Evolutionary conservation across 2,113 vertebrate species (phyloP).

Genomic region (Dipodomys merriami): DNA sequence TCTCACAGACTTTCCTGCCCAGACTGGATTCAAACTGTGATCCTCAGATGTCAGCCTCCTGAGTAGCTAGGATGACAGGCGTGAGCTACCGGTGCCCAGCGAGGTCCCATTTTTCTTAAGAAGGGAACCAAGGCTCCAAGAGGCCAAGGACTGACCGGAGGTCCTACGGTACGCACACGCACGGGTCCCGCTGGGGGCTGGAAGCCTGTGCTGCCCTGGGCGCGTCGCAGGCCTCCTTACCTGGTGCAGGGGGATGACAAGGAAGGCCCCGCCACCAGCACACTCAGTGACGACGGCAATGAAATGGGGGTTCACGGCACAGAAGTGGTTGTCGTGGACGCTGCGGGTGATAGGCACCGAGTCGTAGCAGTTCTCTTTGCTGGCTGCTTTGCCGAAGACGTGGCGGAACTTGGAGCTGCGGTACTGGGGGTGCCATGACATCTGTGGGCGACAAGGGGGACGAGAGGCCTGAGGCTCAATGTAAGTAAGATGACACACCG

Average conservation of each 20-base stretch:
- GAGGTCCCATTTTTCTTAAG: neutral
- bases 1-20: no score
- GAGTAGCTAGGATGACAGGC: no score
- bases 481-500: neutral
- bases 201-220: neutral
- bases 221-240: slow-evolving; percentile 82
- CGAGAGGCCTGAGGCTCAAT: neutral
- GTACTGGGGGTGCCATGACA: slow-evolving; percentile 93
- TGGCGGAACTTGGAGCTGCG: slow-evolving; percentile 94
- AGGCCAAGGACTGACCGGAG: neutral
- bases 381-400: slow-evolving; percentile 90
- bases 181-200: neutral
- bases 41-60: no score
- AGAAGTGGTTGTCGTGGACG: slow-evolving; percentile 96
- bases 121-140: slow-evolving; percentile 13
- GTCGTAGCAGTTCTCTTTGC: slow-evolving; percentile 91
- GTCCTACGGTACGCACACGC: neutral
- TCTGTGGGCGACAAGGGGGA: slow-evolving; percentile 84
- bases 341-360: slow-evolving; percentile 92
- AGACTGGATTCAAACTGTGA: no score
- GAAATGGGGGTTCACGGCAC: slow-evolving; percentile 94
- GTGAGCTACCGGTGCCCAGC: no score
- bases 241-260: slow-evolving; percentile 93
- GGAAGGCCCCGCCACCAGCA: slow-evolving; percentile 92
- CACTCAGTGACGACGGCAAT: slow-evolving; percentile 96